phyloP scores from a whole-genome alignment of 2,113 vertebrate genomes.

The Cololabis saira region DNA sequence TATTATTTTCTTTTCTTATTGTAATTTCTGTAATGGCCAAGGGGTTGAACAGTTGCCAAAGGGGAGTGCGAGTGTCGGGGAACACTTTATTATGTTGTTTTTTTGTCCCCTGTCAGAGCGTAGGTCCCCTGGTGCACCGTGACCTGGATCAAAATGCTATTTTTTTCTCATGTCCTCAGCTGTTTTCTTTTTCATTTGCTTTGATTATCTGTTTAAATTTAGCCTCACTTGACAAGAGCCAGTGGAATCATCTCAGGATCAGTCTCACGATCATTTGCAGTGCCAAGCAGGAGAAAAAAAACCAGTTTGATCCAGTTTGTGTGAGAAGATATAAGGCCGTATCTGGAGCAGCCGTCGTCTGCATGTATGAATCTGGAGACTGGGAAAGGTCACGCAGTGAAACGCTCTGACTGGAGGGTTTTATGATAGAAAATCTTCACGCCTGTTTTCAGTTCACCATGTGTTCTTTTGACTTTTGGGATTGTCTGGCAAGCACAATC shows the following conservation, averaged over 20 bases:
- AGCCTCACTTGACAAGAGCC: conserved; percentile 46
- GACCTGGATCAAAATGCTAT: conserved; percentile 33
- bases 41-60: conserved; percentile 69
- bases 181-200: conserved; percentile 1
- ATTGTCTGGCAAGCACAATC: conserved; percentile 44
- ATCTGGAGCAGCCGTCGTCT: conserved; percentile 24
- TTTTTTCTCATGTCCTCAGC: conserved; percentile 21
- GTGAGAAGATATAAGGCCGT: conserved; percentile 9
- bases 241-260: conserved; percentile 77
- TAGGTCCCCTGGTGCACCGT: neutral
- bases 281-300: conserved; percentile 38
- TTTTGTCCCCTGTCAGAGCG: conserved; percentile 29
- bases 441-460: conserved; percentile 38
- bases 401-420: neutral
- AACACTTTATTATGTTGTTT: neutral
- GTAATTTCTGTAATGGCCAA: conserved; percentile 30
- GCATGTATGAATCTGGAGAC: conserved; percentile 28
- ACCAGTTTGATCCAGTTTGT: conserved; percentile 13
- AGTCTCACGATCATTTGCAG: conserved; percentile 5
- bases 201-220: conserved; percentile 21
- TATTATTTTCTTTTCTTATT: conserved; percentile 18
- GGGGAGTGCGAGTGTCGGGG: conserved; percentile 21
- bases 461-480: conserved; percentile 9
- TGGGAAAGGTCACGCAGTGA: conserved; percentile 6
- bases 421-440: neutral